Evolutionary conservation across 2,113 vertebrate species (phyloP).

Genomic region (Gnathonemus echidnorhynchus): DNA sequence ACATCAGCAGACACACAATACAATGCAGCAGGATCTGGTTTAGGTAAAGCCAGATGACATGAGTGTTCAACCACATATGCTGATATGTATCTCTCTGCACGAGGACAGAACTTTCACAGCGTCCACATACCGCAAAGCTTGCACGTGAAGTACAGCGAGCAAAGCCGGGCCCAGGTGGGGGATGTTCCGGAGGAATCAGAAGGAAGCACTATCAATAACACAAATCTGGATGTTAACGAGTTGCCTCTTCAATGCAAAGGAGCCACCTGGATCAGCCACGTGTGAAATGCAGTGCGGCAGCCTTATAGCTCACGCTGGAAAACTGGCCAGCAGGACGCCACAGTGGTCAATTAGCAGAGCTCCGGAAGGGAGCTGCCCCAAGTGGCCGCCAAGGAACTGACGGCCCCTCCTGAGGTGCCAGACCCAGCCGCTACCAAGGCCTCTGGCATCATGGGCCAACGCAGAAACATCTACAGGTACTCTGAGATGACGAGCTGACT

Average conservation of each 20-base stretch:
- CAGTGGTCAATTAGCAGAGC: neutral
- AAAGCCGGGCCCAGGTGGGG: neutral
- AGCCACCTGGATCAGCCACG: neutral
- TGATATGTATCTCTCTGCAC: neutral
- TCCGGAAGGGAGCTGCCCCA: neutral
- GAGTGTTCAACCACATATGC: neutral
- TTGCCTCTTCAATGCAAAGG: neutral
- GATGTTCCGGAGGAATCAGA: neutral
- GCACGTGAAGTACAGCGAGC: neutral
- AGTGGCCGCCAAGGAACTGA: neutral
- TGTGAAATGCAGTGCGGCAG: neutral
- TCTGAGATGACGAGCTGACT: neutral
- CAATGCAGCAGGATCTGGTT: neutral
- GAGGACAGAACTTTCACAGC: neutral
- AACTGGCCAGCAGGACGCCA: neutral
- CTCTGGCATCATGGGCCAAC: neutral
- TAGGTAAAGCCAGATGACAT: neutral
- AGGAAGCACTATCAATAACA: neutral
- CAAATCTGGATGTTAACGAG: neutral
- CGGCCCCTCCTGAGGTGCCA: neutral
- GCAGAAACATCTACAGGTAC: neutral
- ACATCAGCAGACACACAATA: neutral
- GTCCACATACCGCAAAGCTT: neutral
- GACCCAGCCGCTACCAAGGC: neutral
- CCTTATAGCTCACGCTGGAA: neutral